phyloP scores from a whole-genome alignment of 2,113 vertebrate genomes.

The Chinchilla lanigera region DNA sequence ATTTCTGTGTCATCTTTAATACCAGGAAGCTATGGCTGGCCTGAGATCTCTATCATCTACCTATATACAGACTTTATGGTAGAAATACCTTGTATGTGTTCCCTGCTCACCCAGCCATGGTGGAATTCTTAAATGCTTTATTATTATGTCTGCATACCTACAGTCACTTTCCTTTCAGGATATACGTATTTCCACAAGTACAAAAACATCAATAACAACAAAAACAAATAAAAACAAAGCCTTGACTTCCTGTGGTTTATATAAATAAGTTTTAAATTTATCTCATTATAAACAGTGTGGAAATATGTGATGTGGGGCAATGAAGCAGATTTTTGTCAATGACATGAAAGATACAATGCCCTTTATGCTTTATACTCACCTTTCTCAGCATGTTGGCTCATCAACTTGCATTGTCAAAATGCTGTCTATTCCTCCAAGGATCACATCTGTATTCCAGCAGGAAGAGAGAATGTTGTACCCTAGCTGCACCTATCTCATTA shows the following conservation, averaged over 20 bases:
- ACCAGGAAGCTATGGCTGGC: neutral
- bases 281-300: neutral
- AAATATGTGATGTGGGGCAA: neutral
- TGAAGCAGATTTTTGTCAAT: neutral
- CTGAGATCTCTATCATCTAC: neutral
- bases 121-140: neutral
- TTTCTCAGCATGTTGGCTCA: neutral
- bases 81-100: neutral
- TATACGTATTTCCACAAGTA: neutral
- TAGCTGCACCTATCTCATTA: neutral
- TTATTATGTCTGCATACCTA: neutral
- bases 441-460: neutral
- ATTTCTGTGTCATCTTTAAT: neutral
- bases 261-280: neutral
- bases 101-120: neutral
- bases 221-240: neutral
- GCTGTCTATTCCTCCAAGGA: neutral
- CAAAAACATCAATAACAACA: neutral
- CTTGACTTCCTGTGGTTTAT: neutral
- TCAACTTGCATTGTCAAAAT: neutral
- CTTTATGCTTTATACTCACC: neutral
- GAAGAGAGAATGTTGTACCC: neutral
- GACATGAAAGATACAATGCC: neutral
- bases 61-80: neutral
- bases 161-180: neutral